phyloP scores from a whole-genome alignment of 2,113 vertebrate genomes.

The Ptyas mucosa region DNA sequence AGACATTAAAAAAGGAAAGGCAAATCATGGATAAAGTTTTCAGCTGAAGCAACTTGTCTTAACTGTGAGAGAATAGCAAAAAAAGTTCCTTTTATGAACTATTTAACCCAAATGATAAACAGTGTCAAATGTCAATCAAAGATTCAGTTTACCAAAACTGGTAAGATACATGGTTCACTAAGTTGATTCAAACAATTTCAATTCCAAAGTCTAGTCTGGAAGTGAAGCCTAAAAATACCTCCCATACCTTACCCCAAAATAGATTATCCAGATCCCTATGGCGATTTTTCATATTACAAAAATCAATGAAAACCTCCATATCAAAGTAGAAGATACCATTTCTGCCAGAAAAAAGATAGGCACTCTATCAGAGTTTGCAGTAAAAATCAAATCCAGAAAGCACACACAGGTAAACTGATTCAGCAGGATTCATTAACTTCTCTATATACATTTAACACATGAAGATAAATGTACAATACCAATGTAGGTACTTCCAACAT shows the following conservation, averaged over 20 bases:
- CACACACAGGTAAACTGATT: too few species aligned
- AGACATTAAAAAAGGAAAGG: background rate
- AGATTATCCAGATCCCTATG: background rate
- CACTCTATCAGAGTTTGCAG: background rate
- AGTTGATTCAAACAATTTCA: background rate
- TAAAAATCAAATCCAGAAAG: too few species aligned
- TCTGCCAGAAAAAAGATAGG: background rate
- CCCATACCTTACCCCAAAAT: background rate
- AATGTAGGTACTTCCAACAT: too few species aligned
- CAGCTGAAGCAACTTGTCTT: background rate
- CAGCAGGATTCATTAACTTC: too few species aligned
- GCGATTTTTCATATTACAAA: background rate
- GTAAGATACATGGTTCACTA: background rate
- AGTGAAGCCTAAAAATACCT: too few species aligned
- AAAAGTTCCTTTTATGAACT: background rate
- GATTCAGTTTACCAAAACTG: background rate
- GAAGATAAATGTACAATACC: too few species aligned
- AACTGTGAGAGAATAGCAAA: background rate
- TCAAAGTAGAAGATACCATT: background rate
- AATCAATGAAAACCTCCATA: too few species aligned
- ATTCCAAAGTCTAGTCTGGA: background rate
- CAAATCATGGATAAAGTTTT: background rate
- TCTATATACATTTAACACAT: too few species aligned
- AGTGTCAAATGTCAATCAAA: background rate
- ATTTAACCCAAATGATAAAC: background rate